Base-by-base conservation (phyloP, 2,797 vertebrate genomes). In the Phataginus tricuspis region DNA sequence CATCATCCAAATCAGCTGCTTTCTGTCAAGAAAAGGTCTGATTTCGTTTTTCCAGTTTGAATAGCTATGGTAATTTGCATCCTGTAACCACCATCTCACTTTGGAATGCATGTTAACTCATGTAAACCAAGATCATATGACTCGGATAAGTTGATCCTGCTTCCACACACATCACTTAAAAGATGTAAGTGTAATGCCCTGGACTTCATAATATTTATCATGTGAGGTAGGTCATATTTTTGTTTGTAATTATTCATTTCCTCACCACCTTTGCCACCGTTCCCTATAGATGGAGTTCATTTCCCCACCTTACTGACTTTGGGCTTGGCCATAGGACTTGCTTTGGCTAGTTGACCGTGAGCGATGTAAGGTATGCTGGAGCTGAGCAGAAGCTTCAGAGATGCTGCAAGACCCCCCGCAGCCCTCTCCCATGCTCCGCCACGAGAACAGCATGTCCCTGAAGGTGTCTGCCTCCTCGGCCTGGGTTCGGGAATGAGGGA, bases 31-130 rank as follows among this genome's bases (percentile, higher is more conserved):
- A 39, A 57, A 92, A 71, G 21, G 31, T 45, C 25, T 19, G 49
- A 34, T 63, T 83, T 89, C 85, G 31, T 71, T 82, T 82, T 90
- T 85, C 68, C 74, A 93, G 25, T 61, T 66, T 94, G 89, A 82
- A 77, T 29, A 90, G 57, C 23, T 77, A 31, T 19, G 27, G 63
- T 69, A 39, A 86, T 69, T 79, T 63, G 19, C 53, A 27, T 51
- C 66, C 7, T 57, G 2, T 5, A 42, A 80, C 51, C 79, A 27
- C 5, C 19, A 1, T 42, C 64, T 84, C 63, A 51, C 29, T 85
- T 85, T 51, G n/a, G 57, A 69, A 78, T 45, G 61, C 18, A 66
- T n/a, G 1, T 55, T 55, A 45, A 83, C n/a, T 83, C 51, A 37
- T 25, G n/a, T 55, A 66, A 45, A 34, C n/a, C 0, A 9, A 92